phyloP scores from a whole-genome alignment of 2,113 vertebrate genomes.

The Eublepharis macularius region DNA sequence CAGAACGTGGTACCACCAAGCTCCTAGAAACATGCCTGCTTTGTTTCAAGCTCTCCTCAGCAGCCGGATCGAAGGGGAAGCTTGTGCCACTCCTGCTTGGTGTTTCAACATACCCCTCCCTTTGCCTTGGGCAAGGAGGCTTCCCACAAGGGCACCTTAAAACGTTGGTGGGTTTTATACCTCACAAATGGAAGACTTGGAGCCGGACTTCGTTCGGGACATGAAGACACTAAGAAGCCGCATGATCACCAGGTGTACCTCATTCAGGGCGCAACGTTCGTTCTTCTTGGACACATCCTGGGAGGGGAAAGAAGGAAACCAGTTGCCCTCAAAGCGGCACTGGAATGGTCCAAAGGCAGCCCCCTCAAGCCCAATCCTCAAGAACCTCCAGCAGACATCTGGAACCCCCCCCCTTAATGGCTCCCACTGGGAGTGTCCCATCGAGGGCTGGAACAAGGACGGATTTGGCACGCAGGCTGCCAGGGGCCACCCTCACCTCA shows the following conservation, averaged over 20 bases:
- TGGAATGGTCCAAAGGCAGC: background rate
- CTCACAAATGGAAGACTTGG: slow-evolving; percentile 94
- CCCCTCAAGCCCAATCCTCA: background rate
- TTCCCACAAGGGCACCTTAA: too few relatives aligned
- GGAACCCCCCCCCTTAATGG: background rate
- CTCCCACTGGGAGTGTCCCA: too few relatives aligned
- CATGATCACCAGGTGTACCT: slow-evolving; percentile 97
- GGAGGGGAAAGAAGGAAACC: background rate
- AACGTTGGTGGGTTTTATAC: slow-evolving; percentile 63
- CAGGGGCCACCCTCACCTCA: background rate
- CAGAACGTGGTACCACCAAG: too few relatives aligned
- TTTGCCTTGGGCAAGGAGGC: background rate
- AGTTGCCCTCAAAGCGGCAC: background rate
- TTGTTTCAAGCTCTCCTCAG: too few relatives aligned
- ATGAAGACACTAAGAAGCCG: slow-evolving; percentile 97
- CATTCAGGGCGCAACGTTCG: slow-evolving; percentile 91
- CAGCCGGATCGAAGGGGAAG: too few relatives aligned
- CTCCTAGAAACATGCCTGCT: too few relatives aligned
- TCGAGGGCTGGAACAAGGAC: too few relatives aligned
- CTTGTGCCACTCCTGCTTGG: too few relatives aligned
- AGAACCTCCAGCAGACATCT: background rate
- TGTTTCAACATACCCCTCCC: too few relatives aligned
- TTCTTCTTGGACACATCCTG: slow-evolving; percentile 98
- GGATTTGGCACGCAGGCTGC: background rate
- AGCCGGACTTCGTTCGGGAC: slow-evolving; percentile 97